Evolutionary conservation across 1,140 invertebrate genomes (phyloP).

Genomic region (Chymomyza costata): DNA sequence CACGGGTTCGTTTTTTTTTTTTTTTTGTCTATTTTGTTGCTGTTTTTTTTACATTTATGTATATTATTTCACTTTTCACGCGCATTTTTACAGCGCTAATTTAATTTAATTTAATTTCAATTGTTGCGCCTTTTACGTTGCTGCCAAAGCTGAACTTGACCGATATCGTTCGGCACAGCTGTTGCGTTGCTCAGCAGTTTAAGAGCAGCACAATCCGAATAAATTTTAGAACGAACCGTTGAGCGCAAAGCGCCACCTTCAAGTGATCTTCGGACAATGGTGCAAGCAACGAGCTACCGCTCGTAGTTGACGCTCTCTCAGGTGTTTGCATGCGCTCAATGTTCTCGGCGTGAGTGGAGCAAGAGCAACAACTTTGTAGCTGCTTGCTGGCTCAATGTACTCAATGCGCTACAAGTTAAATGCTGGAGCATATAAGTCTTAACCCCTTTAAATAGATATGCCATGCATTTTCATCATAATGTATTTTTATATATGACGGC

Average conservation of each 20-base stretch:
- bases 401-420: conserved; percentile 1
- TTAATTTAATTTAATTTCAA: conserved; percentile 2
- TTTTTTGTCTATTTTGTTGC: too few relatives aligned
- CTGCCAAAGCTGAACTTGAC: conserved; percentile 54
- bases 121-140: conserved; percentile 1
- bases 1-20: too few relatives aligned
- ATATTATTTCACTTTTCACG: conserved; percentile 23
- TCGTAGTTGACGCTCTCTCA: background rate
- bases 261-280: conserved; percentile 32
- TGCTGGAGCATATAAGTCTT: too few relatives aligned
- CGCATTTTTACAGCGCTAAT: conserved; percentile 20
- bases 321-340: background rate
- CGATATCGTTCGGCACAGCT: conserved; percentile 45
- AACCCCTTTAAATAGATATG: too few relatives aligned
- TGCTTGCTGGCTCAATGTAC: background rate
- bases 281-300: conserved; percentile 7
- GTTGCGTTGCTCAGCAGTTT: conserved; percentile 8
- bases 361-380: too few relatives aligned
- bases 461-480: too few relatives aligned
- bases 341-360: too few relatives aligned
- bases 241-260: conserved; percentile 52
- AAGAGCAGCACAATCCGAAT: too few relatives aligned
- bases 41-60: conserved; percentile 5
- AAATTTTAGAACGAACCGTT: conserved; percentile 32
- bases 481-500: too few relatives aligned